Base-by-base conservation (phyloP, 2,888 invertebrate genomes). In the Scrobipalpa atriplicella region DNA sequence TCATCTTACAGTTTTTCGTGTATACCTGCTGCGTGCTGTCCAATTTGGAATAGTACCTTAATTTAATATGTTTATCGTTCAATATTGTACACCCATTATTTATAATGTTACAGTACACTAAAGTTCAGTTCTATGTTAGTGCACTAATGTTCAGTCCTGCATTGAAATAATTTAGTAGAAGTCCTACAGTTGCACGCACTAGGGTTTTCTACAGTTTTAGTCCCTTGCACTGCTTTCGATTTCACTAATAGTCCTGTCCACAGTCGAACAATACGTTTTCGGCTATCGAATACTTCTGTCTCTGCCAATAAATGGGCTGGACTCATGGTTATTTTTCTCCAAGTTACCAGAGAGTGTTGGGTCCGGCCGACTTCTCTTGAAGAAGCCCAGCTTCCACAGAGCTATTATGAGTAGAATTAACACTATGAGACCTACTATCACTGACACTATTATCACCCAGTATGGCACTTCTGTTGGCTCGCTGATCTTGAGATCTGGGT, bases 301-400 rank as follows among this genome's bases (percentile, higher is more conserved):
- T 41, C 91, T 78, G 0, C 86, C 89, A 43, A 93, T 90, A 76
- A 95, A 94, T 19, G 95, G 95, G 78, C 95, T 95, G 70, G 95
- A 94, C 73, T 96, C 96, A 75, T 94, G 94, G 68, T 89, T 89
- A 78, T 95, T 95, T 79, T 96, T 96, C 81, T 96, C 96, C 29
- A 96, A 85, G 84, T 96, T 96, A 0, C 97, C 97, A 21, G 96
- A 96, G 5, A 96, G 85, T 16, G 97, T 97, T 0, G 96, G 96
- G 85, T 97, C 97, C 6, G 97, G 97, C 71, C 97, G 93, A 81
- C 96, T 95, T 78, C 97, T 91, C 81, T 97, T 97, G 90, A 98
- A 98, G 94, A 98, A 98, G 64, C 98, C 98, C 65, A 97, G 95
- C 92, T 96, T 98, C 95, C 97, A 98, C 68, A 99, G 91, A 21